Percentiles rank a stretch among this genome's conserved stretches.
These are phyloP conservation scores for Endomychus coccineus DNA, from an alignment of 2,888 invertebrate genomes.

Conservation along the genomic window DNA sequence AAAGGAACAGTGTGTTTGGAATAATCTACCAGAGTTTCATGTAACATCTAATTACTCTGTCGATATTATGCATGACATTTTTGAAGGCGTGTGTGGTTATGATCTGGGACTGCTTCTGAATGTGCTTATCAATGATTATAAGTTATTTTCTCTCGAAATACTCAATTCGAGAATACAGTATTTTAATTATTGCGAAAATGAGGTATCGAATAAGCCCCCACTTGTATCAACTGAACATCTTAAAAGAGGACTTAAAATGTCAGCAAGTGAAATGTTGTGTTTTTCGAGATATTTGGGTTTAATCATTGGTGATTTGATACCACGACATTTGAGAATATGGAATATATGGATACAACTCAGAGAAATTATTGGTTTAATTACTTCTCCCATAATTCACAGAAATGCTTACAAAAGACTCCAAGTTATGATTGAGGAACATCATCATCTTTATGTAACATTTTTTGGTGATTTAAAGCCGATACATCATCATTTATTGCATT, in stretches of 20 bases:
- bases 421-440: slow-evolving; percentile 12
- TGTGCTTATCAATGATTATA: slow-evolving; percentile 17
- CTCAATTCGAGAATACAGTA: no score
- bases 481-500: no score
- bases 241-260: slow-evolving; percentile 18
- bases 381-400: no score
- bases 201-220: no score
- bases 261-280: slow-evolving; percentile 27
- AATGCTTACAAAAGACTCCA: slow-evolving; percentile 12
- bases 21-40: slow-evolving; percentile 25
- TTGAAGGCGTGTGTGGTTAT: slow-evolving; percentile 26
- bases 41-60: slow-evolving; percentile 22
- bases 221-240: slow-evolving; percentile 18
- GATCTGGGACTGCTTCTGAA: slow-evolving; percentile 25
- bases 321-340: no score
- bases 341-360: no score
- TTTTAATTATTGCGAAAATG: no score
- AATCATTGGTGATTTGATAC: slow-evolving; percentile 21
- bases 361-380: no score
- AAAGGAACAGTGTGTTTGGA: slow-evolving; percentile 25
- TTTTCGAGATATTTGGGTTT: slow-evolving; percentile 23
- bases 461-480: no score
- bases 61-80: slow-evolving; percentile 32
- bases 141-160: no score
- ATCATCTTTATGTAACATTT: slow-evolving; percentile 14